Percentiles rank a stretch among this genome's conserved stretches.
Conservation (phyloP, 2,797 vertebrate genomes). For the Brachymystax lenok region DNA sequence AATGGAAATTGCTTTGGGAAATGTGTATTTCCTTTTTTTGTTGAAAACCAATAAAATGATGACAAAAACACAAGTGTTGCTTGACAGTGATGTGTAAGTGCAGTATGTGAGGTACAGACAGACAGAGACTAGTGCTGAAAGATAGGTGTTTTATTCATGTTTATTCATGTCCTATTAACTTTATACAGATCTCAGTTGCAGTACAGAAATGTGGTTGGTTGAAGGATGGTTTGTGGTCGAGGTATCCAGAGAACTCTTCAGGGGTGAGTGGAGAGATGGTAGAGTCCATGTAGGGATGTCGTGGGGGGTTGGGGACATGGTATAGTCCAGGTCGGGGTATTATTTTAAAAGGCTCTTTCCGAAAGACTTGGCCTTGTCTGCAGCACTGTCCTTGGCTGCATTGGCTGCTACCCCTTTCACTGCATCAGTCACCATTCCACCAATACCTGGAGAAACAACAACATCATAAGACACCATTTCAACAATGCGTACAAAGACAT, state of each 20-base stretch:
- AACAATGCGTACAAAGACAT: background rate
- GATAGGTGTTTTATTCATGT: background rate
- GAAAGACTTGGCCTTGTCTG: background rate
- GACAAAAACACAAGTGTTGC: background rate
- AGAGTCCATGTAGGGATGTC: background rate
- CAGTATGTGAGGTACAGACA: background rate
- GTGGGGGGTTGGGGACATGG: background rate
- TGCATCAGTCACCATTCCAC: background rate
- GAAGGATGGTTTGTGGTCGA: background rate
- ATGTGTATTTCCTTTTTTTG: conserved; percentile 66
- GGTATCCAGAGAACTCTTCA: background rate
- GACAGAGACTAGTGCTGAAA: background rate
- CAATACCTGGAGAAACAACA: conserved; percentile 25
- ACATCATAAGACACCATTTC: background rate
- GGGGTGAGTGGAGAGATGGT: background rate
- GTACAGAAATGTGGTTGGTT: background rate
- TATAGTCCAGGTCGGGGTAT: background rate
- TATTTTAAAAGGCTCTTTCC: conserved; percentile 35
- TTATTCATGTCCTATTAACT: background rate
- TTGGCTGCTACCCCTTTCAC: conserved; percentile 24
- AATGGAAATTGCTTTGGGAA: conserved; percentile 51
- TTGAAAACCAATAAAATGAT: conserved; percentile 48
- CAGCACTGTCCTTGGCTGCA: conserved; percentile 18
- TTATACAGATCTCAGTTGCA: background rate
- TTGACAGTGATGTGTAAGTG: background rate